A percentile compares a stretch with the other conserved stretches of the same genome.
Conservation (phyloP, 2,113 vertebrate species). For the Phalacrocorax pelagicus region DNA sequence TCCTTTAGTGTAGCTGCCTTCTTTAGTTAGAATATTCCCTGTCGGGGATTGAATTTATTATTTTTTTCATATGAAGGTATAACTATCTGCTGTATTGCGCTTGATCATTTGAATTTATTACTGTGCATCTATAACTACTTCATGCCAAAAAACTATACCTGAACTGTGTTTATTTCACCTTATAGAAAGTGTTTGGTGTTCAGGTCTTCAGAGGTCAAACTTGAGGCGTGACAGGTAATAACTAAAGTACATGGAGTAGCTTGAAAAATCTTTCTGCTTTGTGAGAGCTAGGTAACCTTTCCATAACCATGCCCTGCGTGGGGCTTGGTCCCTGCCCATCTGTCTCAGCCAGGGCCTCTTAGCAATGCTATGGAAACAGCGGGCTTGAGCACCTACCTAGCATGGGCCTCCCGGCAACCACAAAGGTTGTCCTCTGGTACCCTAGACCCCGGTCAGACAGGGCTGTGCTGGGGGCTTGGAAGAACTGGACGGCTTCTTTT, state of each 20-base stretch:
- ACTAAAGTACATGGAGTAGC: background rate
- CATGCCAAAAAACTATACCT: background rate
- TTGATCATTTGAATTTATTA: background rate
- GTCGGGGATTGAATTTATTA: background rate
- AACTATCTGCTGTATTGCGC: background rate
- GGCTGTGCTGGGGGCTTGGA: background rate
- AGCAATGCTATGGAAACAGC: background rate
- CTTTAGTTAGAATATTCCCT: background rate
- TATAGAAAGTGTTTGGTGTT: background rate
- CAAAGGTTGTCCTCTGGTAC: background rate
- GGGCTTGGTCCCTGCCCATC: background rate
- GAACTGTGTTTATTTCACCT: background rate
- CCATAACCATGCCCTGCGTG: accelerated
- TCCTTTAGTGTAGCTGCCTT: background rate
- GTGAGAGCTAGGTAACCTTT: background rate
- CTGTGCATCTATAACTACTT: background rate
- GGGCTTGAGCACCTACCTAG: background rate
- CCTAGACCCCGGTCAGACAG: background rate
- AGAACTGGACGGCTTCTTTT: background rate
- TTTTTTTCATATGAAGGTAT: background rate
- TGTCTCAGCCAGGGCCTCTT: background rate
- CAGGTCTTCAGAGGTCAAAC: background rate
- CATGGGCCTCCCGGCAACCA: background rate
- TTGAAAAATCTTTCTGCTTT: background rate
- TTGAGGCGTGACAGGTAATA: background rate